phyloP scores from a whole-genome alignment of 2,888 invertebrate genomes.

The Argyresthia albistria region DNA sequence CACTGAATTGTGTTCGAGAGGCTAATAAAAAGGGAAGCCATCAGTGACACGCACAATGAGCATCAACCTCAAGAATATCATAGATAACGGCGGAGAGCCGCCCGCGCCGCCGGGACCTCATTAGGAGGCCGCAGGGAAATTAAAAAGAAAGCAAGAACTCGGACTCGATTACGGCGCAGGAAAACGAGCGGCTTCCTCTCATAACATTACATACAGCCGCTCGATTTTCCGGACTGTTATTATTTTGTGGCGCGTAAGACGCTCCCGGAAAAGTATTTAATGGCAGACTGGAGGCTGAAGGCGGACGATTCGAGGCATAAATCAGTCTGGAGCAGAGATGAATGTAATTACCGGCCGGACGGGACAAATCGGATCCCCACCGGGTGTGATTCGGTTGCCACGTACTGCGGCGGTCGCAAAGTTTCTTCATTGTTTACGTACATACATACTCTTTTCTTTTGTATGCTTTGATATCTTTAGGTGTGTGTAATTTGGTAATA shows the following conservation, averaged over 20 bases:
- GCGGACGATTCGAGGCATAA: slow-evolving; percentile 35
- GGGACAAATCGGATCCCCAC: slow-evolving; percentile 38
- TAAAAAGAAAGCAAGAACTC: slow-evolving; percentile 72
- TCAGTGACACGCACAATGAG: slow-evolving; percentile 74
- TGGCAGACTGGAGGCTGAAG: slow-evolving; percentile 38
- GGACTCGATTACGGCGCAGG: slow-evolving; percentile 67
- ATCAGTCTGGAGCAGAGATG: slow-evolving; percentile 53
- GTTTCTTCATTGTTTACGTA: no score
- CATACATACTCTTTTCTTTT: no score
- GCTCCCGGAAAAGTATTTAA: slow-evolving; percentile 57
- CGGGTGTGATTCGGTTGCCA: slow-evolving; percentile 21
- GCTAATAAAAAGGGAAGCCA: slow-evolving; percentile 71
- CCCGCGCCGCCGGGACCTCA: slow-evolving; percentile 62
- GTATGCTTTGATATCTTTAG: no score
- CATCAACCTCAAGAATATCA: slow-evolving; percentile 74
- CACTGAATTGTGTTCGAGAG: slow-evolving; percentile 71
- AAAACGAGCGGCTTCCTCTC: slow-evolving; percentile 64
- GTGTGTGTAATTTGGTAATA: no score
- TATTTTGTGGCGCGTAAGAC: slow-evolving; percentile 72
- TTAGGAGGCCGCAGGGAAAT: slow-evolving; percentile 73
- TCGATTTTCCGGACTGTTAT: slow-evolving; percentile 72
- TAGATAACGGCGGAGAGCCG: slow-evolving; percentile 57
- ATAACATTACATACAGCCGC: slow-evolving; percentile 72
- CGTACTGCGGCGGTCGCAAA: background rate
- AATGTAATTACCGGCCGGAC: slow-evolving; percentile 47